Conservation (phyloP, 2,797 vertebrate genomes). For the Yasuhikotakia modesta region DNA sequence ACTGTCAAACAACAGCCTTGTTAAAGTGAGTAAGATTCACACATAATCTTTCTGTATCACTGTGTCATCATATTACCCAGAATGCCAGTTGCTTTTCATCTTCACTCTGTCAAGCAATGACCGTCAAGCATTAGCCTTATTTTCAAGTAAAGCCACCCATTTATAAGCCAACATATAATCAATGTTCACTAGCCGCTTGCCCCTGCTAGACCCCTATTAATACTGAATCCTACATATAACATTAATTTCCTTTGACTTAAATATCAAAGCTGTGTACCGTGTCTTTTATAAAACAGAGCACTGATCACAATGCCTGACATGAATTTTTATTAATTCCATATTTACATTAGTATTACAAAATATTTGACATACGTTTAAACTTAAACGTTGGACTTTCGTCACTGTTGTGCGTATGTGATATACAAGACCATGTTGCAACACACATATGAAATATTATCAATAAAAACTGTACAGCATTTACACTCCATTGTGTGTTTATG, state of each 20-base stretch:
- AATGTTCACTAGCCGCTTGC: conserved; percentile 23
- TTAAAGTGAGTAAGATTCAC: background rate
- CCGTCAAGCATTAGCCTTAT: conserved; percentile 35
- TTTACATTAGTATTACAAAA: conserved; percentile 58
- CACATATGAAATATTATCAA: conserved; percentile 7
- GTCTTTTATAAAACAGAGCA: background rate
- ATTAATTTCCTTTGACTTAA: conserved; percentile 18
- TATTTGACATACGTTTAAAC: conserved; percentile 43
- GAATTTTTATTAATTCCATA: conserved; percentile 48
- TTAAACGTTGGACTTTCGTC: background rate
- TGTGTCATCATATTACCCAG: conserved; percentile 4
- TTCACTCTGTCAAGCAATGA: conserved; percentile 41
- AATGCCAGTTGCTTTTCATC: conserved; percentile 42
- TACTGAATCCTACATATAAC: background rate
- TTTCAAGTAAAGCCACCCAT: conserved; percentile 36
- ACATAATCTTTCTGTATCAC: background rate
- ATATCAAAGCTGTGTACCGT: conserved; percentile 32
- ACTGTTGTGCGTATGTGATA: background rate
- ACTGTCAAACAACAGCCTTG: conserved; percentile 6
- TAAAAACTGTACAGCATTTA: conserved; percentile 41
- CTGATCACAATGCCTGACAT: conserved; percentile 34
- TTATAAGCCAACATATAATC: conserved; percentile 22
- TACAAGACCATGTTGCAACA: conserved; percentile 42
- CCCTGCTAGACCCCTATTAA: conserved; percentile 20
- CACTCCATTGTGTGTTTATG: conserved; percentile 41